Percentiles rank a stretch among this genome's conserved stretches.
Conservation (phyloP, 2,113 vertebrate genomes). For the Carassius auratus region DNA sequence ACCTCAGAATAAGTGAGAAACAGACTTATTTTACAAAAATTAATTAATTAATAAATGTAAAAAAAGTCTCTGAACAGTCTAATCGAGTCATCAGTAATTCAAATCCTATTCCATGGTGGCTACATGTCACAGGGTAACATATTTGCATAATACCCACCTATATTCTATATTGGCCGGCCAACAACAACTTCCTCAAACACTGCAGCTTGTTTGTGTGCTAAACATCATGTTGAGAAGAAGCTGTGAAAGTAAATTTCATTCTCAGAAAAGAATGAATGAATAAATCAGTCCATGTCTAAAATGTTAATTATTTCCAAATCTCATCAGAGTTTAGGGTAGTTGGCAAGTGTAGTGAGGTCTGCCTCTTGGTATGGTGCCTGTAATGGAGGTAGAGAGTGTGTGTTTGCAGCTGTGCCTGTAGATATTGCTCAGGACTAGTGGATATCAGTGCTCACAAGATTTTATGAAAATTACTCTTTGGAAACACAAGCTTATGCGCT, state of each 20-base stretch:
- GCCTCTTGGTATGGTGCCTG: background rate
- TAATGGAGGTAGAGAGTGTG: background rate
- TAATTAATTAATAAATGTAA: too few relatives aligned
- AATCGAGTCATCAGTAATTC: too few relatives aligned
- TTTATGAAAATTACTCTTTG: conserved; percentile 52
- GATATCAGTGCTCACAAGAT: conserved; percentile 29
- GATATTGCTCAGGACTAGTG: conserved; percentile 32
- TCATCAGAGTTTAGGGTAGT: background rate
- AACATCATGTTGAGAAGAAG: too few relatives aligned
- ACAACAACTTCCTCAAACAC: too few relatives aligned
- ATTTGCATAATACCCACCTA: too few relatives aligned
- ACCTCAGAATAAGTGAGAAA: too few relatives aligned
- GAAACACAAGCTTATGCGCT: conserved; percentile 42
- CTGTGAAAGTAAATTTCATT: background rate
- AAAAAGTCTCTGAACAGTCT: too few relatives aligned
- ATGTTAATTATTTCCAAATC: conserved; percentile 21
- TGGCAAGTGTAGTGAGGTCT: background rate
- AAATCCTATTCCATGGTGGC: too few relatives aligned
- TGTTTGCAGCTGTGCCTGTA: background rate
- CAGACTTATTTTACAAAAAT: too few relatives aligned
- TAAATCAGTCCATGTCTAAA: conserved; percentile 12
- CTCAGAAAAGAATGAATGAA: conserved; percentile 3
- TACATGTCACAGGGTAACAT: too few relatives aligned
- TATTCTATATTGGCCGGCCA: too few relatives aligned
- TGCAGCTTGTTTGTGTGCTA: too few relatives aligned